These are phyloP conservation scores for Chaetorhynchus papuensis DNA, from an alignment of 2,113 vertebrate genomes.

Conservation along the genomic window DNA sequence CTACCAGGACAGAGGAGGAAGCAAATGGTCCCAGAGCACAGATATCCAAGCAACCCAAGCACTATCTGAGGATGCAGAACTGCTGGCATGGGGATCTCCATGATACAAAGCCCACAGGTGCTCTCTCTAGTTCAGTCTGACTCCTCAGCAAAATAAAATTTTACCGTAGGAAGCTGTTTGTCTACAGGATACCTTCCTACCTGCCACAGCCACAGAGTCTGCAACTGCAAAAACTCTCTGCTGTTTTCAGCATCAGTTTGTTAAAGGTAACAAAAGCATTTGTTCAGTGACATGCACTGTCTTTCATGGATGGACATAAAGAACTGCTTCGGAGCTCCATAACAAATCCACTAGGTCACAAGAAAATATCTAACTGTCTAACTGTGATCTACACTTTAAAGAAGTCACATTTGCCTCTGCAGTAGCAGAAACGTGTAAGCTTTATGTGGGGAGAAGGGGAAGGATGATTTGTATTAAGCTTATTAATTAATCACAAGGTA, in stretches of 20 bases:
- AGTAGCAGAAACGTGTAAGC: not conserved
- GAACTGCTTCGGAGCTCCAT: not conserved
- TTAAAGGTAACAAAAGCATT: not conserved
- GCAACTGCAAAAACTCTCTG: not conserved
- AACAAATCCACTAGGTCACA: not conserved
- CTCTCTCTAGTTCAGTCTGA: not conserved
- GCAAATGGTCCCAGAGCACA: not conserved
- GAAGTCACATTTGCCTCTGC: not conserved
- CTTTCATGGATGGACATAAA: not conserved
- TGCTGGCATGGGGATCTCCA: not conserved
- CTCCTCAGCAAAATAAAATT: not conserved
- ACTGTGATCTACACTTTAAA: not conserved
- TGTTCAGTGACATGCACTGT: not conserved
- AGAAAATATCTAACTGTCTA: not conserved
- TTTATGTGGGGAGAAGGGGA: not conserved
- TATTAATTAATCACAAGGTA: not conserved
- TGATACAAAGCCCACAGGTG: not conserved
- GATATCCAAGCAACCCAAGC: rapidly evolving
- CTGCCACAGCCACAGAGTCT: not conserved
- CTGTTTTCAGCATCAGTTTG: not conserved
- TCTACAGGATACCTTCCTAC: not conserved
- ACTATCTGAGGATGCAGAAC: not conserved
- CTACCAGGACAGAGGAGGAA: not conserved
- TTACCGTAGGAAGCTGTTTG: not conserved
- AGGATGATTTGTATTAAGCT: not conserved